Evolutionary conservation across 2,113 vertebrate species (phyloP), one percentile per base, ranked within the genome.

Genomic region (Pygoscelis adeliae): DNA sequence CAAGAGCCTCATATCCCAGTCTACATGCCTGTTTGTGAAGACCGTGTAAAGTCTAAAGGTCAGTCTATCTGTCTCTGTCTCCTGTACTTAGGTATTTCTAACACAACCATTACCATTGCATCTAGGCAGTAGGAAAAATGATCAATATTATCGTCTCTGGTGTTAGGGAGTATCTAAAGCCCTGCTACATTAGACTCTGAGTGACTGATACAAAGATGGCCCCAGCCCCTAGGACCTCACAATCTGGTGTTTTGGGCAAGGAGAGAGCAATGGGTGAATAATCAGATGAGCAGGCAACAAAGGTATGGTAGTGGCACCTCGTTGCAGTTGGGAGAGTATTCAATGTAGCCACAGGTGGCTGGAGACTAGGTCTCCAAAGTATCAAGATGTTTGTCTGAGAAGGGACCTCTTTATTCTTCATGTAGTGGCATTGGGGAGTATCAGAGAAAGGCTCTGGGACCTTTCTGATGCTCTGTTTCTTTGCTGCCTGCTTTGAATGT

Each of bases 11-110:
- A 4, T 65, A 80, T 83, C 36, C 47, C 29, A 47, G 79, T 15
- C 76, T 67, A 16, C 40, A 9, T 49, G 29, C 23, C 46, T 83
- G 21, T 61, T 82, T 42, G 22, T 82, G 58, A 92, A 93, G 69
- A 83, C 32, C 72, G 87, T 85, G 78, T 63, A 27, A 87, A 87
- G 87, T 79, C 38, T 77, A 72, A 95, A 92, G 47, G 88, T 83
- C 73, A 87, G 22, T 53, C 53, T 55, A 73, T 92, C 46, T 73
- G 65, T 87, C 70, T 84, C 52, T 95, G 79, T 71, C 79, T 87
- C 9, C 58, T 53, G 34, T 81, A 47, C 53, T 44, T 49, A 36
- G 0, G 0, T 36, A 40, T 83, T 70, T 88, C 63, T 85, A 84
- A 50, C 32, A 55, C 32, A 94, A 23, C 42, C 14, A 27, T 69